Evolutionary conservation across 2,113 vertebrate genomes (phyloP), one percentile per base, ranked within the genome.

Genomic region (Hemiprocne comata): DNA sequence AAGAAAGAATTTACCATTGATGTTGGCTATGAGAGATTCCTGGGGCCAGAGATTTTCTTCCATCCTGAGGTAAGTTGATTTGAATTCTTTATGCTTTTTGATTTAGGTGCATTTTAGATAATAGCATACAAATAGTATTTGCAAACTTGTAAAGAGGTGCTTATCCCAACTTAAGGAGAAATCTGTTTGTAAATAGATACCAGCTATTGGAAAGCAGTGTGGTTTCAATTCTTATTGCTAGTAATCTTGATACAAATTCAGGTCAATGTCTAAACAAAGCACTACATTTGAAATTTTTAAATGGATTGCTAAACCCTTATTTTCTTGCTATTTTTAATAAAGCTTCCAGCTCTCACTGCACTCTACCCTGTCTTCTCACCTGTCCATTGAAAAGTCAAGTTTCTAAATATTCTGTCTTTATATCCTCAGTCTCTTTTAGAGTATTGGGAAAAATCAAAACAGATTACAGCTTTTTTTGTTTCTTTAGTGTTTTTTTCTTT

Each of bases 1-100:
- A 99, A 99, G 98, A 99, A 99, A 97, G 99, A 99, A 96, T 99
- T 99, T 98, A 99, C 98, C 93, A 99, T 99, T 85, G 99, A 99
- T 53, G 99, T 99, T 95, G 99, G 99, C 92, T 99, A 99, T 31
- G 99, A 99, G 96, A 98, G 99, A 95, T 99, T 99, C 97, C 97
- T 99, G 96, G 99, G 99, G 34, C 99, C 99, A 1, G 99, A 99
- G 97, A 99, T 99, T 95, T 99, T 99, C 98, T 99, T 99, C 97
- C 99, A 99, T 95, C 99, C 99, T 64, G 99, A 99, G 98, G 99
- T 99, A 90, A 96, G 81, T 38, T 89, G 69, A 7, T 86, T 60
- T 80, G 28, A 89, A 36, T 78, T 78, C 38, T 28, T 28, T n/a
- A 0, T 7, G 1, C 4, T 77, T 88, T 19, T 14, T 79, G 20